A percentile compares a stretch with the other conserved stretches of the same genome.
Conservation (phyloP, 2,888 invertebrate genomes). For the Drosophila acutilabella region DNA sequence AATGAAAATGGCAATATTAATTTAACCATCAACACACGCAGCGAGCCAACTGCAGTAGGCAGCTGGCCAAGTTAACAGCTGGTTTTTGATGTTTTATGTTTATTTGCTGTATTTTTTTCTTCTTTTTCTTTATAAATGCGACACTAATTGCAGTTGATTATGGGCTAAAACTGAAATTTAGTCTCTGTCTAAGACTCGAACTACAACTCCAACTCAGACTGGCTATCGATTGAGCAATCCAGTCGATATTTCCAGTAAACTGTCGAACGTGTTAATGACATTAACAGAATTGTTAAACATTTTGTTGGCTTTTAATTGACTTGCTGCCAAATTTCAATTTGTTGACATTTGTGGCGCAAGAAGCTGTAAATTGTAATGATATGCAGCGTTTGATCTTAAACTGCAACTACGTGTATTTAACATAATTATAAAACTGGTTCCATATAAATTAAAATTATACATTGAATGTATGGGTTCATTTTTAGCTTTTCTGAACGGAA, state of each 20-base stretch:
- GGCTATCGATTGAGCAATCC: slow-evolving; percentile 34
- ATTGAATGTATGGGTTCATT: background rate
- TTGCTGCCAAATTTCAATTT: slow-evolving; percentile 33
- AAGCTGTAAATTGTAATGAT: slow-evolving; percentile 24
- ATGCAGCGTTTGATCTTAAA: slow-evolving; percentile 1
- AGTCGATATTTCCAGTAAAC: slow-evolving; percentile 1
- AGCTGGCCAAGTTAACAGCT: slow-evolving; percentile 38
- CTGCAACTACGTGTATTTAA: background rate
- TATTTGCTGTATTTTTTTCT: background rate
- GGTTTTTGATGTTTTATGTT: background rate
- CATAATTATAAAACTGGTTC: background rate
- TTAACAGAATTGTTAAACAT: slow-evolving; percentile 59
- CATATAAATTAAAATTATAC: background rate
- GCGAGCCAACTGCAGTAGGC: slow-evolving; percentile 12
- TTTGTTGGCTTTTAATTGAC: slow-evolving; percentile 59
- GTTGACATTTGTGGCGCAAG: slow-evolving; percentile 41
- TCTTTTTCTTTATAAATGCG: slow-evolving; percentile 49
- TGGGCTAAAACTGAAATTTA: background rate
- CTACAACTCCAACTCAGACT: background rate
- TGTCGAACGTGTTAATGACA: slow-evolving; percentile 59
- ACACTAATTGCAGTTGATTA: slow-evolving; percentile 54
- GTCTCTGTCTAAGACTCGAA: background rate
- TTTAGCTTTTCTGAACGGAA: too few relatives aligned
- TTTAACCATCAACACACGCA: slow-evolving; percentile 45
- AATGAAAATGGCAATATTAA: slow-evolving; percentile 28